Evolutionary conservation across 2,888 invertebrate genomes (phyloP), one percentile per base, ranked within the genome.

Genomic region (Leucophenga maculata): DNA sequence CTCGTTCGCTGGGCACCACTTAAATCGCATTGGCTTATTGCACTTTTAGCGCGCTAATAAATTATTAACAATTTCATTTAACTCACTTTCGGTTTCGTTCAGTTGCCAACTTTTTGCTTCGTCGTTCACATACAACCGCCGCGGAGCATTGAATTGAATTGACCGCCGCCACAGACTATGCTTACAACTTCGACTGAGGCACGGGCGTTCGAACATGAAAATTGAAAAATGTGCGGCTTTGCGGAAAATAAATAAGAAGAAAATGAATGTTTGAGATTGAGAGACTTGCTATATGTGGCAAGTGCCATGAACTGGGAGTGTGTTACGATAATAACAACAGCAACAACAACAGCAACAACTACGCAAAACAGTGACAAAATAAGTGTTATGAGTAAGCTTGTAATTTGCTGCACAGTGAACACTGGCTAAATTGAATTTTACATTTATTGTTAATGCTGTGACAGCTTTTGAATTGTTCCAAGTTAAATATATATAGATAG

Each of bases 41-140:
- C 68, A 62, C 52, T 68, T 67, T 67, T 67, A 67, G 57, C 26
- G 69, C 54, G 22, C 67, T 69, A 70, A 75, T 75, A 71, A 75
- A 75, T 75, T 69, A 73, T 68, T 18, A 67, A 59, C 50, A 59
- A 66, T 70, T 75, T 72, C 68, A 69, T 72, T 74, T 70, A 26
- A 52, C 55, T 77, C 80, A 80, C 80, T 80, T 80, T 80, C 82
- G 76, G 77, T 79, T 79, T 76, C 26, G 26, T 26, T 26, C 26
- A 44, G 69, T 44, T 68, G 57, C 16, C 39, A 31, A 20, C 55
- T 26, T 70, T 55, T 18, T 39, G 52, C 18, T 71, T 71, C 54
- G 60, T 71, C 54, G 60, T 60, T 68, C 18, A 44, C 65, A 39
- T 54, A 18, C 14, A 6, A 13, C 1, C 14, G 48, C 48, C 48